Evolutionary conservation across 1,140 invertebrate species (phyloP), one percentile per base, ranked within the genome.

Genomic region (Chionoecetes opilio): DNA sequence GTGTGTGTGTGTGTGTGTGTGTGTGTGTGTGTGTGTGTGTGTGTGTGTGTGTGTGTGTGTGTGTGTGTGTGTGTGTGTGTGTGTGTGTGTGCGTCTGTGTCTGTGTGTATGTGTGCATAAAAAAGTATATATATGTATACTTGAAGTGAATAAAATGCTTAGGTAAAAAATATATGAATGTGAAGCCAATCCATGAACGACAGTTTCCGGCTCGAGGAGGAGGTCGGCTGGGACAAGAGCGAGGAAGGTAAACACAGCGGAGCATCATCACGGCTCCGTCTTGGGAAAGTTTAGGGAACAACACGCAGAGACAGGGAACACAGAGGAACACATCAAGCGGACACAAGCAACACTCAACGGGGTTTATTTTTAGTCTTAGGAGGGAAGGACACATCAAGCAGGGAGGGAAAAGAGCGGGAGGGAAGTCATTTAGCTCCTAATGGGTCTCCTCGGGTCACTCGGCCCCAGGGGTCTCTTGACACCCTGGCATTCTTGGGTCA

Each of bases 111-210:
- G 35, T 46, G 26, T 91, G 32, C 63, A 26, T 91, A 53, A 63
- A 31, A 32, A 53, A 29, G n/a, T 91, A 53, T 75, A 53, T 75
- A 53, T 46, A n/a, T 91, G 32, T 91, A 53, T 91, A 31, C 63
- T 17, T 75, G 35, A 90, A 5, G 29, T 90, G 38, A 3, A 90
- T 46, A 37, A 90, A 29, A 34, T 86, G 31, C 35, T 11, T n/a
- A n/a, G n/a, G n/a, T n/a, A n/a, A n/a, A n/a, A n/a, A n/a, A n/a
- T n/a, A n/a, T n/a, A n/a, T n/a, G n/a, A n/a, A n/a, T n/a, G n/a
- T n/a, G 21, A 53, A 53, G 21, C 46, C 0, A 14, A 53, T 17
- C 21, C 6, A 75, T 75, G 6, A 75, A 17, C 21, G 63, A 75
- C 26, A 75, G 11, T 75, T 26, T 75, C n/a, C 63, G 63, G 21